A percentile compares a stretch with the other conserved stretches of the same genome.
These are phyloP conservation scores for Calameuta filiformis DNA, from an alignment of 2,888 invertebrate genomes.

Conservation along the genomic window DNA sequence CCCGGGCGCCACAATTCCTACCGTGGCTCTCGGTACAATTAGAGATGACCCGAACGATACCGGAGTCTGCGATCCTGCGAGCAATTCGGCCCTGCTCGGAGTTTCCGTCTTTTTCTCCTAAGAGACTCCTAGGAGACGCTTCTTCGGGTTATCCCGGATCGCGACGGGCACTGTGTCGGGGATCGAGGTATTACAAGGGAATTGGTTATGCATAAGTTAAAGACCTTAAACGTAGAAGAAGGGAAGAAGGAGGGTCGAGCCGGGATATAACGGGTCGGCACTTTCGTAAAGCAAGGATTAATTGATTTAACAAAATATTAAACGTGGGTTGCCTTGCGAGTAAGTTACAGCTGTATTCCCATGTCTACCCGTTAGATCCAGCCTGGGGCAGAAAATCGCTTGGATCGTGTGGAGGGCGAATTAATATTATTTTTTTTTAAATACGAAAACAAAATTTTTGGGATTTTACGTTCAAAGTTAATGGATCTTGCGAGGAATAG, in stretches of 20 bases:
- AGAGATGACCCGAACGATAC: slow-evolving; percentile 44
- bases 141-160: neutral
- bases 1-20: slow-evolving; percentile 39
- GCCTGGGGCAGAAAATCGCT: neutral
- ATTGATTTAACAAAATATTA: neutral
- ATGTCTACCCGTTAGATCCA: too few species aligned
- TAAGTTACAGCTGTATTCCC: too few species aligned
- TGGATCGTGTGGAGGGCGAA: too few species aligned
- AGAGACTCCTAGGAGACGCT: neutral
- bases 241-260: neutral
- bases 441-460: neutral
- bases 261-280: neutral
- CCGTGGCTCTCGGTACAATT: slow-evolving; percentile 41
- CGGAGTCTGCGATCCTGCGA: slow-evolving; percentile 9
- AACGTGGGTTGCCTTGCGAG: neutral
- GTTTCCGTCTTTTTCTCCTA: slow-evolving; percentile 9
- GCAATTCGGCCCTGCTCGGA: slow-evolving; percentile 8
- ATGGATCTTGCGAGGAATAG: neutral
- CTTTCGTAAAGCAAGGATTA: neutral
- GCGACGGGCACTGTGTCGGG: too few species aligned
- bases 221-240: neutral
- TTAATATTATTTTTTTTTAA: neutral
- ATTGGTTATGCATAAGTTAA: neutral
- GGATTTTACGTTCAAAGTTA: neutral
- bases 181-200: neutral